Conservation (phyloP, 2,113 vertebrate genomes). For the Penelope pileata region DNA sequence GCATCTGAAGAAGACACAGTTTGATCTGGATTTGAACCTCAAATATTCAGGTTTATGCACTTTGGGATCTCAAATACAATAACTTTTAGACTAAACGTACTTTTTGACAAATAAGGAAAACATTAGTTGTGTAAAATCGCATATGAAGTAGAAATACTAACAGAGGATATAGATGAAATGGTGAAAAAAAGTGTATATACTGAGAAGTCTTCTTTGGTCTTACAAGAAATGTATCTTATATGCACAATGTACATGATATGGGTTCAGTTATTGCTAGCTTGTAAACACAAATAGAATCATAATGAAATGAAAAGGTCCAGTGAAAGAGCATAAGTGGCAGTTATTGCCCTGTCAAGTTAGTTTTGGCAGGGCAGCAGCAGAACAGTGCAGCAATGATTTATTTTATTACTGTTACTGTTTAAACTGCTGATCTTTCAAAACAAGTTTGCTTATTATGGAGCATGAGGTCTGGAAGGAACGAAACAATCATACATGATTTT, state of each 20-base stretch:
- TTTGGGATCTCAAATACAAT: background rate
- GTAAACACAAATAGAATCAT: background rate
- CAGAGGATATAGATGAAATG: background rate
- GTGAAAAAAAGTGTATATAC: background rate
- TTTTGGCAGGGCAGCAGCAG: background rate
- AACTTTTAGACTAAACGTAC: fast-evolving
- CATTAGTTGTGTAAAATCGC: background rate
- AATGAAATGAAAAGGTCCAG: background rate
- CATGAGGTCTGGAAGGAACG: background rate
- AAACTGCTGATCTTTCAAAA: background rate
- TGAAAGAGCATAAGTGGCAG: fast-evolving
- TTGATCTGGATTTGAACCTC: background rate
- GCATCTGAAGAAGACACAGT: background rate
- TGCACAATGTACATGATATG: fast-evolving
- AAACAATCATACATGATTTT: background rate
- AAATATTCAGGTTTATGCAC: fast-evolving
- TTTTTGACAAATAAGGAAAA: fast-evolving
- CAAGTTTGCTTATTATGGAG: background rate
- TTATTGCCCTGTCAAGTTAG: too few species aligned
- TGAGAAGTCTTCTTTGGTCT: background rate
- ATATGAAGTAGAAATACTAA: background rate
- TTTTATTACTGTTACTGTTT: background rate
- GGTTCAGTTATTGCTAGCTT: background rate
- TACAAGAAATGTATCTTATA: fast-evolving
- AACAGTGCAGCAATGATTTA: background rate